Evolutionary conservation across 2,888 invertebrate genomes (phyloP).

Genomic region (Hypolimnas misippus): DNA sequence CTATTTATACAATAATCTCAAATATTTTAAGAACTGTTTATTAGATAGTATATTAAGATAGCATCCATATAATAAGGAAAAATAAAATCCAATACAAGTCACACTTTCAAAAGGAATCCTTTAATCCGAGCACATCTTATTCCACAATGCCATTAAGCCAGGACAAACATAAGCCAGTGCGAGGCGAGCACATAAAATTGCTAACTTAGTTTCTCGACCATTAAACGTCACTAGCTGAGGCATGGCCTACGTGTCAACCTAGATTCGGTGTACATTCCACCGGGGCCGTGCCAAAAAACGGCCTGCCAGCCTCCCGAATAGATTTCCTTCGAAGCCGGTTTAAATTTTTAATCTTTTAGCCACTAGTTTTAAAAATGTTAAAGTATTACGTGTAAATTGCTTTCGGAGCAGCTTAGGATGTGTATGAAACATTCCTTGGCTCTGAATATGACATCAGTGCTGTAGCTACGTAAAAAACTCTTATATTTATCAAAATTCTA

Average conservation of each 20-base stretch:
- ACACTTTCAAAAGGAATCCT: neutral
- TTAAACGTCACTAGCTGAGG: constrained; percentile 43
- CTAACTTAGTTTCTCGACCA: constrained; percentile 44
- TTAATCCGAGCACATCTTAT: constrained; percentile 32
- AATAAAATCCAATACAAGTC: no score
- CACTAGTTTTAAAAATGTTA: neutral
- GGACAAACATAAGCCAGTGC: constrained; percentile 31
- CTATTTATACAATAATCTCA: no score
- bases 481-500: no score
- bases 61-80: no score
- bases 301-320: constrained; percentile 24
- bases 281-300: constrained; percentile 31
- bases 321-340: constrained; percentile 13
- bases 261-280: constrained; percentile 28
- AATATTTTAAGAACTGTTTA: no score
- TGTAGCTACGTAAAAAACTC: no score
- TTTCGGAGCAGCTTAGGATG: neutral
- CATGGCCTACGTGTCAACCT: constrained; percentile 43
- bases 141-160: constrained; percentile 35
- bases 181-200: constrained; percentile 41
- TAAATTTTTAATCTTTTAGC: constrained; percentile 20
- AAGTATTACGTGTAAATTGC: constrained; percentile 1
- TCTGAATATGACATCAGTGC: neutral
- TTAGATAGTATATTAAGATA: no score
- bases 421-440: neutral